Conservation (phyloP, 2,797 vertebrate genomes). For the Crypturellus tataupa region DNA sequence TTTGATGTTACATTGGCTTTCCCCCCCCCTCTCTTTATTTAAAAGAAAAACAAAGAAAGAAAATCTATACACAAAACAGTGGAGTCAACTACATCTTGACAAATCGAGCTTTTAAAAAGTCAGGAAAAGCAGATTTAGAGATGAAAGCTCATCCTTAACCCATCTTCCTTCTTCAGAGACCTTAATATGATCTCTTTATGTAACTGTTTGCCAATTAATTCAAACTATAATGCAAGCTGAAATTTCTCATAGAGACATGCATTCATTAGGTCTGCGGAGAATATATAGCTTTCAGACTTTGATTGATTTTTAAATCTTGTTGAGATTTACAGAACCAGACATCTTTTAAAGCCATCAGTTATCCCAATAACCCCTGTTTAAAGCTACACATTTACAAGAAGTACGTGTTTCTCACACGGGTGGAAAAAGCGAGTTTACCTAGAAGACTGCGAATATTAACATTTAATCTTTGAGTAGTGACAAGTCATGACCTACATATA, state of each 20-base stretch:
- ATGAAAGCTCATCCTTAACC: conserved; percentile 71
- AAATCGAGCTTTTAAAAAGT: conserved; percentile 67
- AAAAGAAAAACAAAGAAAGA: conserved; percentile 66
- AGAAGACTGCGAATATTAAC: neutral
- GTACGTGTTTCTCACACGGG: neutral
- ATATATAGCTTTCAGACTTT: conserved; percentile 10
- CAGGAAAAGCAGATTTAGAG: conserved; percentile 67
- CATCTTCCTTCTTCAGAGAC: conserved; percentile 68
- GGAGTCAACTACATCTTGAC: conserved; percentile 64
- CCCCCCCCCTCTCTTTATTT: neutral
- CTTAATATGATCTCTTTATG: conserved; percentile 72
- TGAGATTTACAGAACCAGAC: conserved; percentile 5
- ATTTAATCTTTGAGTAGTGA: neutral
- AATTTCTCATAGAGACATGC: neutral
- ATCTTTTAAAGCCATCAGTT: conserved; percentile 31
- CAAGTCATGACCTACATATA: neutral
- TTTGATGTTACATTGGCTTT: conserved; percentile 63
- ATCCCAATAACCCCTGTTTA: conserved; percentile 3
- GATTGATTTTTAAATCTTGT: conserved; percentile 55
- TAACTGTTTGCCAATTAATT: conserved; percentile 73
- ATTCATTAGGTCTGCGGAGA: conserved; percentile 46
- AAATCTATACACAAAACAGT: conserved; percentile 53
- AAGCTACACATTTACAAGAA: neutral
- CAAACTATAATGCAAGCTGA: conserved; percentile 53
- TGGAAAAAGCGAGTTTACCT: neutral